Conservation (phyloP, 1,140 invertebrate species). For the Antheraea pernyi region DNA sequence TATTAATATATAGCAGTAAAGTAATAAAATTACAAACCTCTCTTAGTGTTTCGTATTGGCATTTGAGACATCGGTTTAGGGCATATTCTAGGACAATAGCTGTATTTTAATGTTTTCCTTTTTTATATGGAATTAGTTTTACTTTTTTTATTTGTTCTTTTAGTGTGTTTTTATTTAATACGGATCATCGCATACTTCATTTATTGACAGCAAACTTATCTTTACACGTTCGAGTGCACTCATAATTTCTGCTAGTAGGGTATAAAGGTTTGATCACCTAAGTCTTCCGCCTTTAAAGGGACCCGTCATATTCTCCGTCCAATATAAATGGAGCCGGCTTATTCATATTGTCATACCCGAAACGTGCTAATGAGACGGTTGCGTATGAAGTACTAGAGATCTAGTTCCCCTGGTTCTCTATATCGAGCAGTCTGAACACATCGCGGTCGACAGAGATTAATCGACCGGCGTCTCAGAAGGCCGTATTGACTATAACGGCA, state of each 20-base stretch:
- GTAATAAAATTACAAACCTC: too few species aligned
- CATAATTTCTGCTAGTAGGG: constrained; percentile 47
- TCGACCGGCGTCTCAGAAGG: constrained; percentile 57
- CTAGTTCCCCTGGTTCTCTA: constrained; percentile 54
- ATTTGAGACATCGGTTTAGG: constrained; percentile 15
- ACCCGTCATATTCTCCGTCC: constrained; percentile 35
- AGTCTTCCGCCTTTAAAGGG: constrained; percentile 45
- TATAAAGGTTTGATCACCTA: constrained; percentile 49
- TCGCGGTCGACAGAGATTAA: constrained; percentile 71
- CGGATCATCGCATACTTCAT: constrained; percentile 13
- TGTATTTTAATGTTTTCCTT: constrained; percentile 14
- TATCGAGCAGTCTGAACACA: constrained; percentile 60
- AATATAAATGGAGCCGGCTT: constrained; percentile 31
- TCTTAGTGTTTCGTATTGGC: constrained; percentile 15
- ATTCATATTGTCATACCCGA: constrained; percentile 14
- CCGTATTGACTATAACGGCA: constrained; percentile 73
- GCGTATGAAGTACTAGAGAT: constrained; percentile 45
- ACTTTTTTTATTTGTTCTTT: background rate
- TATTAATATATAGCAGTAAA: too few species aligned
- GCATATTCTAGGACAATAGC: background rate
- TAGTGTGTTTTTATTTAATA: background rate
- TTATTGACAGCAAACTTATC: constrained; percentile 42
- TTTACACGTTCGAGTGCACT: constrained; percentile 50
- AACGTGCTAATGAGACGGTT: constrained; percentile 36
- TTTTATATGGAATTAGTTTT: constrained; percentile 7